Conservation (phyloP, 2,888 invertebrate genomes). For the Didymodactylos carnosus region DNA sequence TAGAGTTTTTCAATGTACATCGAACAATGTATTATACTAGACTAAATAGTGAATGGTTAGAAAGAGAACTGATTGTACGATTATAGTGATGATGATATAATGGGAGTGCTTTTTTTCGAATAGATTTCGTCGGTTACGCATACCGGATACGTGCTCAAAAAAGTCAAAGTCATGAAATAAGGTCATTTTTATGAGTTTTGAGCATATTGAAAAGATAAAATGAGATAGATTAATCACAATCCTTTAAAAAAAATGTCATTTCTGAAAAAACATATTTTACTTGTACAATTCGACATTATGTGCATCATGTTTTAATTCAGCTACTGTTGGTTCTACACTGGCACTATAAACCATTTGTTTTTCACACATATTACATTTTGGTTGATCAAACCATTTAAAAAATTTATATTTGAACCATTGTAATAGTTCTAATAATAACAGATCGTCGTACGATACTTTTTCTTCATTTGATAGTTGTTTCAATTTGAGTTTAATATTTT, state of each 20-base stretch:
- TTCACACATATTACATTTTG: slow-evolving; percentile 48
- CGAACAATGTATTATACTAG: no score
- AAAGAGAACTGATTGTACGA: no score
- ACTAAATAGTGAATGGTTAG: no score
- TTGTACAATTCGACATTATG: slow-evolving; percentile 37
- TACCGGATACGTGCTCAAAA: no score
- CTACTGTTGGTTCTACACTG: slow-evolving; percentile 31
- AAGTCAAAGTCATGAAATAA: no score
- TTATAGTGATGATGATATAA: no score
- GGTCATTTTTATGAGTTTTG: slow-evolving; percentile 38
- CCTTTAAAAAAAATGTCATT: slow-evolving; percentile 19
- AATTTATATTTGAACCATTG: slow-evolving; percentile 79
- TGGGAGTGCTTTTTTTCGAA: no score
- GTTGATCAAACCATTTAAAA: slow-evolving; percentile 68
- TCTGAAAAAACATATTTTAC: slow-evolving; percentile 25
- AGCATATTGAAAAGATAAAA: not conserved
- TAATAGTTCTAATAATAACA: slow-evolving; percentile 55
- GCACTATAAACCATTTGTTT: slow-evolving; percentile 29
- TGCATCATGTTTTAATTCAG: slow-evolving; percentile 18
- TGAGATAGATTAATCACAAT: not conserved
- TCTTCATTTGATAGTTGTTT: not conserved
- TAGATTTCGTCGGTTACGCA: no score
- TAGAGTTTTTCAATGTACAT: no score
- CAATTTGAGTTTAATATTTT: not conserved
- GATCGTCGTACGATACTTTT: slow-evolving; percentile 34